A percentile compares a stretch with the other conserved stretches of the same genome.
phyloP scores from a whole-genome alignment of 2,888 invertebrate genomes.

The Crossocerus cetratus region DNA sequence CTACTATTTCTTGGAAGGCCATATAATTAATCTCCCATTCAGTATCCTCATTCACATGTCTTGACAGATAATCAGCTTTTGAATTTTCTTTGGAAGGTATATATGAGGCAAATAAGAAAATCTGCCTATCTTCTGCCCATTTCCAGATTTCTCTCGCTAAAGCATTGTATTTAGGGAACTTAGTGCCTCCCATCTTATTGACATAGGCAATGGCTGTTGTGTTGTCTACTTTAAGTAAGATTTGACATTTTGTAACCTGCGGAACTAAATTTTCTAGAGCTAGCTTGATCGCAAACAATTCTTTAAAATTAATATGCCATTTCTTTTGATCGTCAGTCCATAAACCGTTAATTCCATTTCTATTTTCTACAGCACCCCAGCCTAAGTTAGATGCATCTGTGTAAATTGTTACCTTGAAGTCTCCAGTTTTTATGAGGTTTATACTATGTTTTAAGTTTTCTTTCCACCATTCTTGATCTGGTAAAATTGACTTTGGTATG shows the following conservation, averaged over 20 bases:
- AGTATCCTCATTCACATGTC: slow-evolving; percentile 41
- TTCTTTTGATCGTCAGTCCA: not conserved
- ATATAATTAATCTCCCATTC: slow-evolving; percentile 44
- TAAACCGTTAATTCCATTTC: not conserved
- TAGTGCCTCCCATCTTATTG: not conserved
- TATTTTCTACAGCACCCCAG: slow-evolving; percentile 1
- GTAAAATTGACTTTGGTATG: no score
- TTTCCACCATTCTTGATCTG: no score
- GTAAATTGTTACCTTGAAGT: no score
- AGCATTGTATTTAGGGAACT: not conserved
- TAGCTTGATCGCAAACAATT: slow-evolving; percentile 1
- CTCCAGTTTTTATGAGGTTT: no score
- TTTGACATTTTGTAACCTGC: not conserved
- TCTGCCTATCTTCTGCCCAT: slow-evolving; percentile 35
- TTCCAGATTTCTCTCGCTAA: slow-evolving; percentile 26
- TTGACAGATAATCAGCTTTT: slow-evolving; percentile 45
- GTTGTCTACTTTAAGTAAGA: slow-evolving; percentile 7
- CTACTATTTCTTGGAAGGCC: slow-evolving; percentile 31
- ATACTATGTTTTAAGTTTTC: no score
- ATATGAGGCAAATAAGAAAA: slow-evolving; percentile 49
- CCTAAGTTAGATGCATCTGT: slow-evolving; percentile 5
- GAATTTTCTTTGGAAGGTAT: slow-evolving; percentile 46
- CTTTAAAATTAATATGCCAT: no score
- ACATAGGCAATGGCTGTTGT: slow-evolving; percentile 14
- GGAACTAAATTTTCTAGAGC: slow-evolving; percentile 8